Conservation (phyloP, 2,888 invertebrate species). For the Caenorhabditis sp. region DNA sequence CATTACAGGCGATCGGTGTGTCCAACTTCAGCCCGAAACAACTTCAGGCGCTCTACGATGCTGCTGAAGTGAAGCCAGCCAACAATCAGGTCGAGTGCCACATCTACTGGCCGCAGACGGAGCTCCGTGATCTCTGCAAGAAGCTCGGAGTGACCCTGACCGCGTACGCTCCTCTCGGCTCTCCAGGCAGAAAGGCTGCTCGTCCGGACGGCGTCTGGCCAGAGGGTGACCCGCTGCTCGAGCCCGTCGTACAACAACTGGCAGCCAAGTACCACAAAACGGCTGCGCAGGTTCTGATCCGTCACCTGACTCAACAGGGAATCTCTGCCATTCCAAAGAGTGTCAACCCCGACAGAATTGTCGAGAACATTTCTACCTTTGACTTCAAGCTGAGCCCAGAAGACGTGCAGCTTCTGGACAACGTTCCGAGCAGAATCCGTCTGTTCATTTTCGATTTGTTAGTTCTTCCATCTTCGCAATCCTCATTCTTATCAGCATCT, state of each 20-base stretch:
- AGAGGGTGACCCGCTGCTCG: conserved; percentile 63
- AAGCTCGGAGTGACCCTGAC: conserved; percentile 82
- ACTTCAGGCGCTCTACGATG: conserved; percentile 72
- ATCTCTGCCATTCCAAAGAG: conserved; percentile 70
- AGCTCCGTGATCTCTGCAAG: conserved; percentile 83
- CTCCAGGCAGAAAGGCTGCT: conserved; percentile 67
- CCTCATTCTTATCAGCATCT: not conserved
- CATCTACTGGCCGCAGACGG: conserved; percentile 86
- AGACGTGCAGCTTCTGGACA: conserved; percentile 63
- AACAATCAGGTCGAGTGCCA: conserved; percentile 84
- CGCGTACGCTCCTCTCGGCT: conserved; percentile 68
- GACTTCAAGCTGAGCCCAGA: conserved; percentile 67
- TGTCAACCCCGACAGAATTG: conserved; percentile 63
- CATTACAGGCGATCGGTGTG: conserved; percentile 68
- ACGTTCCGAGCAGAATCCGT: conserved; percentile 49
- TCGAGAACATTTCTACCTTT: conserved; percentile 69
- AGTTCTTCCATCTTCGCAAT: conserved; percentile 7
- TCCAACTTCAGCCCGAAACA: conserved; percentile 75
- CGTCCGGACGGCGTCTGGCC: conserved; percentile 66
- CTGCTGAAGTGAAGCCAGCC: conserved; percentile 72
- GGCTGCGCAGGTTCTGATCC: conserved; percentile 68
- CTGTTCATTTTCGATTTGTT: conserved; percentile 65
- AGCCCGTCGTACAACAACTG: conserved; percentile 59
- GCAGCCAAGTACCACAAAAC: conserved; percentile 66
- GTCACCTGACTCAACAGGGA: conserved; percentile 66